These are phyloP conservation scores for Knipowitschia caucasica DNA, from an alignment of 2,797 vertebrate genomes.

Conservation along the genomic window DNA sequence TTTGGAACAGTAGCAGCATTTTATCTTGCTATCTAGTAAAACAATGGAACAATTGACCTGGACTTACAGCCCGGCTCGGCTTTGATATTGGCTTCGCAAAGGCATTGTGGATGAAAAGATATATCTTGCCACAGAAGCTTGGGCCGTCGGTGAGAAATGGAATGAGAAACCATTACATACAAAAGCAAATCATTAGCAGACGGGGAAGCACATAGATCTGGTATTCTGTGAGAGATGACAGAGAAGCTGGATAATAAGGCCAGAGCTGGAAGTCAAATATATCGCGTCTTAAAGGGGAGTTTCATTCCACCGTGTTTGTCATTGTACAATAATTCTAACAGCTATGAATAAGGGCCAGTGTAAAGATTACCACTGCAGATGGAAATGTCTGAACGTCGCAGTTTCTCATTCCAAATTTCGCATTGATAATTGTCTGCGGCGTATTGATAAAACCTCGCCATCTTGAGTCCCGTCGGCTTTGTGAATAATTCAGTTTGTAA, in stretches of 20 bases:
- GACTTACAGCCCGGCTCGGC: conserved; percentile 32
- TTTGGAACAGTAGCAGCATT: conserved; percentile 24
- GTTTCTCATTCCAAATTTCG: conserved; percentile 39
- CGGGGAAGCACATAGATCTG: conserved; percentile 56
- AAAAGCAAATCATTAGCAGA: conserved; percentile 69
- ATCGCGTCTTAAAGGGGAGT: conserved; percentile 45
- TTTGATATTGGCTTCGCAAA: conserved; percentile 43
- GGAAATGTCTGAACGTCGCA: conserved; percentile 39
- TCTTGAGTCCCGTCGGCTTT: conserved; percentile 36
- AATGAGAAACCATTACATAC: conserved; percentile 60
- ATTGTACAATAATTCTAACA: conserved; percentile 54
- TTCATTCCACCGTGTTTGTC: conserved; percentile 38
- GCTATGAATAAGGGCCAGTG: conserved; percentile 48
- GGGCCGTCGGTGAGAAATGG: conserved; percentile 40
- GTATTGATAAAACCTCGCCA: conserved; percentile 50
- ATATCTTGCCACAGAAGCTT: conserved; percentile 39
- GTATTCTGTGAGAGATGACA: conserved; percentile 37
- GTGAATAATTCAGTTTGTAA: conserved; percentile 32
- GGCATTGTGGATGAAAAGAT: conserved; percentile 51
- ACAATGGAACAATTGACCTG: conserved; percentile 52
- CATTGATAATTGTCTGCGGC: conserved; percentile 58
- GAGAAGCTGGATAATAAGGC: conserved; percentile 54
- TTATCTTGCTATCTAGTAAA: conserved; percentile 46
- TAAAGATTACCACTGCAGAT: conserved; percentile 39
- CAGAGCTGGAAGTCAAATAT: conserved; percentile 52